Evolutionary conservation across 2,888 invertebrate species (phyloP).

Genomic region (Campopleginae sp.): DNA sequence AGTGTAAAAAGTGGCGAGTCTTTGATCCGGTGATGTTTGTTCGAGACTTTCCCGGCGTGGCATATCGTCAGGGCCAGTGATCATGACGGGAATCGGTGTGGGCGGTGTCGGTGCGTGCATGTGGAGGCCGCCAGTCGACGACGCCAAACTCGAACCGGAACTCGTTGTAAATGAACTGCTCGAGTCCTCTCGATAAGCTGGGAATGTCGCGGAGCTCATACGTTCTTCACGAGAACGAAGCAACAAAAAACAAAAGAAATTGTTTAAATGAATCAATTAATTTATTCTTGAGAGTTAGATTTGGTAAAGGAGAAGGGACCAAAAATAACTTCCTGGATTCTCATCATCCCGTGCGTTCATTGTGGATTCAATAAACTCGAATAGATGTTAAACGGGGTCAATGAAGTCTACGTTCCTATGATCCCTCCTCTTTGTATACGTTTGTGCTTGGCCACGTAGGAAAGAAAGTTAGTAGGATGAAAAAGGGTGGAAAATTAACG

Average conservation of each 20-base stretch:
- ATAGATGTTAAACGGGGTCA: slow-evolving; percentile 74
- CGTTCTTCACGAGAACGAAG: slow-evolving; percentile 79
- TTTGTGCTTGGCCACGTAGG: neutral
- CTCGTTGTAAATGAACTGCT: slow-evolving; percentile 87
- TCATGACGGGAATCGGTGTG: slow-evolving; percentile 84
- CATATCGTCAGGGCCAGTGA: slow-evolving; percentile 82
- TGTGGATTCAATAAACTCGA: slow-evolving; percentile 72
- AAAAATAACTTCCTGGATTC: slow-evolving; percentile 29
- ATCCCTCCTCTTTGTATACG: neutral
- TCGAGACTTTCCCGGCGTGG: slow-evolving; percentile 76
- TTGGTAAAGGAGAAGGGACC: neutral
- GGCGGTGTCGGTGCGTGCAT: slow-evolving; percentile 86
- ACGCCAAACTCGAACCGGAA: slow-evolving; percentile 80
- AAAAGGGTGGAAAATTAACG: neutral
- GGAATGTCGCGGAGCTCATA: slow-evolving; percentile 82
- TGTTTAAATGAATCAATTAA: slow-evolving; percentile 39
- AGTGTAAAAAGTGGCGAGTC: slow-evolving; percentile 78
- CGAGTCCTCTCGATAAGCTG: slow-evolving; percentile 86
- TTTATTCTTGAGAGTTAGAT: slow-evolving; percentile 6
- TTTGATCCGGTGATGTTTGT: slow-evolving; percentile 67
- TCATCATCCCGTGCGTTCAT: slow-evolving; percentile 65
- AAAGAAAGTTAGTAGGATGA: slow-evolving; percentile 1
- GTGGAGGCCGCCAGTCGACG: slow-evolving; percentile 82
- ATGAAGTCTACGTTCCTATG: slow-evolving; percentile 69
- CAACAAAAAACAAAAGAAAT: slow-evolving; percentile 58